These are phyloP conservation scores for Drosophila stalkeri DNA, from an alignment of 2,888 invertebrate genomes.

Conservation along the genomic window DNA sequence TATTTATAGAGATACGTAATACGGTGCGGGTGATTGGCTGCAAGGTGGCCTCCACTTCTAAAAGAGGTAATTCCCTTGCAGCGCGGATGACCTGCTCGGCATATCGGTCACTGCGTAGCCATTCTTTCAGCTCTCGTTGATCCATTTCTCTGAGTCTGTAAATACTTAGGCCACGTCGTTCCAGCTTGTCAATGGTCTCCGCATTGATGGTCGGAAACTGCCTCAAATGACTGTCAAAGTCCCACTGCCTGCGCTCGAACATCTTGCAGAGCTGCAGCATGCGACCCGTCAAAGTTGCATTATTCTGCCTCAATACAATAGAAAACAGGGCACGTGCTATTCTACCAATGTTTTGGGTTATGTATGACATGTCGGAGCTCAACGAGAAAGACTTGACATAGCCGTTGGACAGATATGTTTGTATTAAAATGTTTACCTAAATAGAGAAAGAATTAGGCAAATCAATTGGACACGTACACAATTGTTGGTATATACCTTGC, in stretches of 20 bases:
- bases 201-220: constrained; percentile 92
- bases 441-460: neutral
- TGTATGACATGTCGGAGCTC: constrained; percentile 84
- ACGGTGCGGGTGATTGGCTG: constrained; percentile 98
- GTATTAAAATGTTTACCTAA: constrained; percentile 92
- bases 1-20: constrained; percentile 91
- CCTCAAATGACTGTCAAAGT: constrained; percentile 92
- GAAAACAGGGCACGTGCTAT: constrained; percentile 97
- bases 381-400: constrained; percentile 88
- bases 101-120: constrained; percentile 90
- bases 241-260: constrained; percentile 97
- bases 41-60: constrained; percentile 93
- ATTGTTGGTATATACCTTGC: constrained; percentile 88
- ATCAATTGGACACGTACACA: neutral
- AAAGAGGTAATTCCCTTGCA: constrained; percentile 93
- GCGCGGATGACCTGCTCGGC: constrained; percentile 92
- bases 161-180: constrained; percentile 90
- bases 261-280: constrained; percentile 95
- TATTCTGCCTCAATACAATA: constrained; percentile 94
- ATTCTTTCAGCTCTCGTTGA: constrained; percentile 92
- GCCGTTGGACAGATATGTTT: constrained; percentile 94
- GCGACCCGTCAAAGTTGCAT: constrained; percentile 94
- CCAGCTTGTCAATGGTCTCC: constrained; percentile 93
- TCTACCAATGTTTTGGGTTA: constrained; percentile 93
- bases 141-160: constrained; percentile 94